These are phyloP conservation scores for Eristalis pertinax DNA, from an alignment of 2,888 invertebrate species.

Conservation along the genomic window DNA sequence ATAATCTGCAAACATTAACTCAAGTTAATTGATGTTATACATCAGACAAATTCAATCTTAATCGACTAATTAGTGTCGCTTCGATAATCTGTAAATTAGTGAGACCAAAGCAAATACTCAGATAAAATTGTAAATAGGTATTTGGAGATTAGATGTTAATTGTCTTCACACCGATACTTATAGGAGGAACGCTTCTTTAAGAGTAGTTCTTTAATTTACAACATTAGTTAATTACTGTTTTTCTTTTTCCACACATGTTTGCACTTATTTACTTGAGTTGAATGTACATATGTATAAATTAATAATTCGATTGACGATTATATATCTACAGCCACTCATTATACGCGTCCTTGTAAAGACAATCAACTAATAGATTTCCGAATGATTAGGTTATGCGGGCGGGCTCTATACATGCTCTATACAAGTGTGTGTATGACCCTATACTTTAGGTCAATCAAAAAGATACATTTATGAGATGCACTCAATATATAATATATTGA, in stretches of 20 bases:
- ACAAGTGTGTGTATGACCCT: background rate
- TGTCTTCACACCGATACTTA: slow-evolving; percentile 37
- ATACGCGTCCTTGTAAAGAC: slow-evolving; percentile 14
- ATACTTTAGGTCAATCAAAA: background rate
- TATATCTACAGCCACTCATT: background rate
- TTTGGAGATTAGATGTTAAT: slow-evolving; percentile 55
- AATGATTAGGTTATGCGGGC: slow-evolving; percentile 59
- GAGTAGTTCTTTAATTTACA: slow-evolving; percentile 49
- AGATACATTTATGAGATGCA: background rate
- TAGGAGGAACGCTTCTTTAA: background rate
- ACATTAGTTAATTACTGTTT: background rate
- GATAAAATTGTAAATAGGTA: slow-evolving; percentile 38
- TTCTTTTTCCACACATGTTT: background rate
- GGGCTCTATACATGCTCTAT: background rate
- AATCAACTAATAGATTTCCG: slow-evolving; percentile 57
- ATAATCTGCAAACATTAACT: slow-evolving; percentile 71
- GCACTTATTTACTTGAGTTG: background rate
- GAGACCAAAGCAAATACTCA: slow-evolving; percentile 16
- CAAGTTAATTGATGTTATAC: slow-evolving; percentile 68
- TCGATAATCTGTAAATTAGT: slow-evolving; percentile 52
- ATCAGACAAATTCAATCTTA: slow-evolving; percentile 67
- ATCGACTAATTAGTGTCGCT: slow-evolving; percentile 68
- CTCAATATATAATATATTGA: background rate
- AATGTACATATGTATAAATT: background rate
- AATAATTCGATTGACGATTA: background rate